phyloP scores from a whole-genome alignment of 2,113 vertebrate genomes.

The Bettongia penicillata region DNA sequence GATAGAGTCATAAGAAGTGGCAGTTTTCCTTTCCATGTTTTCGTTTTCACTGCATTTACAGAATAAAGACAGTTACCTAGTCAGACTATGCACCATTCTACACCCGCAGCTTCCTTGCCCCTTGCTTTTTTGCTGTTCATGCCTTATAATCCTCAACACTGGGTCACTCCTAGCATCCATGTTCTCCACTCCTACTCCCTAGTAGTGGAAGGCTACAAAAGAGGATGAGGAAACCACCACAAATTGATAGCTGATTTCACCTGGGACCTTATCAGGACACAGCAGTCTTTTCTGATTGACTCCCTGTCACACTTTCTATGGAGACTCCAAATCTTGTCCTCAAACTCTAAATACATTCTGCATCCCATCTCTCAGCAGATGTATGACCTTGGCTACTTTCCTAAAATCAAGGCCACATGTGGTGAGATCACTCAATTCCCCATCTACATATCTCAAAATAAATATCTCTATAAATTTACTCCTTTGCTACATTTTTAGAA shows the following conservation, averaged over 20 bases:
- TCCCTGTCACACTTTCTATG: background rate
- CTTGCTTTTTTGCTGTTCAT: background rate
- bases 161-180: background rate
- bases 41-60: constrained; percentile 54
- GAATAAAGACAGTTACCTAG: constrained; percentile 23
- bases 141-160: background rate
- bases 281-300: background rate
- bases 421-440: background rate
- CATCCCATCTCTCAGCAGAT: background rate
- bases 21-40: constrained; percentile 49
- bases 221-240: background rate
- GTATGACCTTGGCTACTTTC: background rate
- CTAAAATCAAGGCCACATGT: background rate
- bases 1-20: background rate
- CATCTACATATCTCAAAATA: background rate
- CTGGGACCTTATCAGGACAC: background rate
- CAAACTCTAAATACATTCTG: background rate
- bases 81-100: background rate
- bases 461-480: background rate
- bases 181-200: background rate
- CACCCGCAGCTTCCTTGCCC: background rate
- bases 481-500: background rate
- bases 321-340: background rate
- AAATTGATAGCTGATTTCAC: background rate
- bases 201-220: background rate